Percentiles rank a stretch among this genome's conserved stretches.
phyloP scores from a whole-genome alignment of 1,140 invertebrate species.

The Drosophila prosaltans region DNA sequence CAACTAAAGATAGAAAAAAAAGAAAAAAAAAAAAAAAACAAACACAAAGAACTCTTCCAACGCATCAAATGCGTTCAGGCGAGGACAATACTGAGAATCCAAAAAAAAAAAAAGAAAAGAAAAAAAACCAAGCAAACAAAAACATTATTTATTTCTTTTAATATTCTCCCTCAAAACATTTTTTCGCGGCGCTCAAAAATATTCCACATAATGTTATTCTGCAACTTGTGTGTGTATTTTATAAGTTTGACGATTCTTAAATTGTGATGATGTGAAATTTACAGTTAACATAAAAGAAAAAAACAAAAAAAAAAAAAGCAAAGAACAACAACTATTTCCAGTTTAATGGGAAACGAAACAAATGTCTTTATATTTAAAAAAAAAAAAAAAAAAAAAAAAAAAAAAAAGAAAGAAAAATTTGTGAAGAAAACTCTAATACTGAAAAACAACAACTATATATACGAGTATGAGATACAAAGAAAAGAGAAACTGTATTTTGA shows the following conservation, averaged over 20 bases:
- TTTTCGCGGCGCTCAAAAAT: slow-evolving; percentile 21
- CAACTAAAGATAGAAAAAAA: not conserved
- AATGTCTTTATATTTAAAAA: slow-evolving; percentile 77
- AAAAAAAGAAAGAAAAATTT: slow-evolving; percentile 43
- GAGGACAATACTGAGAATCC: slow-evolving; percentile 40
- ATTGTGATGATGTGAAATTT: slow-evolving; percentile 83
- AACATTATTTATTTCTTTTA: not conserved
- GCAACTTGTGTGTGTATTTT: slow-evolving; percentile 63
- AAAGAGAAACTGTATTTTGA: slow-evolving; percentile 47
- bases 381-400: slow-evolving; percentile 45
- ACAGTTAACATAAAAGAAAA: slow-evolving; percentile 78
- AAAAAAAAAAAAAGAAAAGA: not conserved
- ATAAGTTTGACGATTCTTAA: slow-evolving; percentile 78
- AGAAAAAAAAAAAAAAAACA: not conserved
- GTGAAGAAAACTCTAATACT: slow-evolving; percentile 14
- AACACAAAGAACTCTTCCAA: slow-evolving; percentile 30
- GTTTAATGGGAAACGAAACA: slow-evolving; percentile 80
- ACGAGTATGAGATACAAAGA: slow-evolving; percentile 39
- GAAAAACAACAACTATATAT: slow-evolving; percentile 28
- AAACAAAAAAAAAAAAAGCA: slow-evolving; percentile 12
- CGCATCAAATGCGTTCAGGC: slow-evolving; percentile 50
- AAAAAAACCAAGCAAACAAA: not conserved
- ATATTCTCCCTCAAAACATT: slow-evolving; percentile 17
- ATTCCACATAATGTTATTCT: slow-evolving; percentile 24
- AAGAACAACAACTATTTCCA: slow-evolving; percentile 70